phyloP scores from a whole-genome alignment of 2,797 vertebrate genomes.

The Otolemur crassicaudatus region DNA sequence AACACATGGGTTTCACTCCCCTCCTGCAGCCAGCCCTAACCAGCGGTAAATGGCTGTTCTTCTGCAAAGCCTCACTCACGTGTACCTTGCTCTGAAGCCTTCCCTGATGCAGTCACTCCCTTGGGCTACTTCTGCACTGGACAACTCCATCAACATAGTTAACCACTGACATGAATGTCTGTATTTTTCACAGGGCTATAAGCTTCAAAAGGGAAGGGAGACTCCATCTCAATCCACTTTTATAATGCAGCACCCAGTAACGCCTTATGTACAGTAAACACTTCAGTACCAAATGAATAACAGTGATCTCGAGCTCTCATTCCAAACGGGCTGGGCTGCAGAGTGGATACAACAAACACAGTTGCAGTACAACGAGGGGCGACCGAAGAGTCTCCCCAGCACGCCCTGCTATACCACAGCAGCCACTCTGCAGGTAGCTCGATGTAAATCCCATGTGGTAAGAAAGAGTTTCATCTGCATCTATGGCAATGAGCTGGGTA shows the following conservation, averaged over 20 bases:
- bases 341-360: background rate
- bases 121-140: background rate
- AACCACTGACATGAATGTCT: background rate
- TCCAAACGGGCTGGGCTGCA: background rate
- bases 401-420: too few species aligned
- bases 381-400: background rate
- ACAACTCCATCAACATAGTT: background rate
- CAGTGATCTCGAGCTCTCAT: background rate
- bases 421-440: accelerated
- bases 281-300: background rate
- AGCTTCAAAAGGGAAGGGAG: background rate
- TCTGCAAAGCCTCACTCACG: background rate
- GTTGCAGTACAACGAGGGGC: background rate
- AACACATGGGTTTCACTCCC: background rate
- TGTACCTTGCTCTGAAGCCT: background rate
- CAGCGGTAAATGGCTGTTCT: background rate
- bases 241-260: background rate
- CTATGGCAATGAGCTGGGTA: background rate
- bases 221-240: background rate
- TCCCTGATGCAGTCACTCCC: background rate
- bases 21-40: background rate
- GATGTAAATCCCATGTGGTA: background rate
- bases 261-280: background rate
- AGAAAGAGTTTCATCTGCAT: background rate
- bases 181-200: background rate